Evolutionary conservation across 2,888 invertebrate genomes (phyloP), one percentile per base, ranked within the genome.

Genomic region (Agonopterix subpropinquella): DNA sequence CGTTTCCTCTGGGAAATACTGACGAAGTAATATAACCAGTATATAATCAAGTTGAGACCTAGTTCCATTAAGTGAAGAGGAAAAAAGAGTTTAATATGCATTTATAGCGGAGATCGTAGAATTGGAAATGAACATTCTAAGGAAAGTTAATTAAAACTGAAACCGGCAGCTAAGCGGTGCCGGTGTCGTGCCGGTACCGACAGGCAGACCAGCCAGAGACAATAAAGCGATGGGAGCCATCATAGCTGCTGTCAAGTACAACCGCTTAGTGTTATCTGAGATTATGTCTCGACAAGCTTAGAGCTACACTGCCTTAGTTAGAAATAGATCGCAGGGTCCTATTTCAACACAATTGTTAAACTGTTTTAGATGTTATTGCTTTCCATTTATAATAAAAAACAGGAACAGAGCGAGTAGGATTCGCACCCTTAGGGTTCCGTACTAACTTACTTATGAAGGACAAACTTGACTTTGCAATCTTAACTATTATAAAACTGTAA

Each of bases 81-180:
- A 58, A 57, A 36, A 61, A 63, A 63, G 66, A 58, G 57, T 58
- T 65, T 61, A 62, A 59, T 61, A 69, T 63, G 64, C 67, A 67
- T 64, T 63, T 59, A 57, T 42, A 28, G 28, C 60, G 56, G 51
- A 57, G 61, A 56, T 61, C 59, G 61, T 54, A 62, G 65, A 67
- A 73, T 75, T 70, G 73, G 69, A 76, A 77, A 75, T 68, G 70
- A 77, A 72, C 73, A 76, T 69, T 73, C 69, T 70, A 73, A 73
- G 74, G 64, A 61, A 67, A 73, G 70, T 83, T 82, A 82, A 83
- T 83, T 82, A 80, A 81, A 84, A 81, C 77, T 77, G 55, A 62
- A 61, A 61, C 61, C 11, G 67, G 69, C 73, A 69, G 63, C 59
- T 68, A 68, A 55, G 63, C 42, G 42, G 42, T 11, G 42, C 11